phyloP scores from a whole-genome alignment of 2,888 invertebrate species.

The Amitus sp. region DNA sequence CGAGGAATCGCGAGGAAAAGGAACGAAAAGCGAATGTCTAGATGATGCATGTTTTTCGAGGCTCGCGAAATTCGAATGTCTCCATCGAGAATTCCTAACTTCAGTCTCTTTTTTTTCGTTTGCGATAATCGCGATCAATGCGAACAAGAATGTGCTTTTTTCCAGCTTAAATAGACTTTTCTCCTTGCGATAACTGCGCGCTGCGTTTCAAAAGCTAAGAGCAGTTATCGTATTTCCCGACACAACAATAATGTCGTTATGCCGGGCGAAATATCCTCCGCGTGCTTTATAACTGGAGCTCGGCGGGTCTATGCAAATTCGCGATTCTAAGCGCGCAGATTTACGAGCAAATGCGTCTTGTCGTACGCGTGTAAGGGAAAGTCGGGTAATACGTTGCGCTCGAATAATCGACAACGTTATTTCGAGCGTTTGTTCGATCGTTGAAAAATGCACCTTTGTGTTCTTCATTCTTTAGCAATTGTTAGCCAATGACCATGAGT shows the following conservation, averaged over 20 bases:
- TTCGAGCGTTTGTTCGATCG: too few relatives aligned
- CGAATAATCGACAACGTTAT: background rate
- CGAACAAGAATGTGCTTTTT: background rate
- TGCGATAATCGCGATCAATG: conserved; percentile 1
- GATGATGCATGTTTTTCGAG: background rate
- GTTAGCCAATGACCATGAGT: too few relatives aligned
- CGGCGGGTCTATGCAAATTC: conserved; percentile 28
- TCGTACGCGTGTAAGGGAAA: conserved; percentile 17
- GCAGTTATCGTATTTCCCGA: conserved; percentile 29
- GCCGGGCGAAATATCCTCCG: conserved; percentile 32
- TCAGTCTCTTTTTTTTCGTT: background rate
- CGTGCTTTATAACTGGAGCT: conserved; percentile 27
- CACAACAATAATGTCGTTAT: conserved; percentile 41
- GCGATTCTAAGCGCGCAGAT: conserved; percentile 29
- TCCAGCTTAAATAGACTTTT: background rate
- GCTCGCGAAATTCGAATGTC: conserved; percentile 1
- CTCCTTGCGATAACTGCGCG: background rate
- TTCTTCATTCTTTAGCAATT: too few relatives aligned
- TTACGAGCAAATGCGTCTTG: conserved; percentile 33
- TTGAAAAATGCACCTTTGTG: too few relatives aligned
- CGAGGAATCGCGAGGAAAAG: background rate
- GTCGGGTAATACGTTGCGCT: conserved; percentile 23
- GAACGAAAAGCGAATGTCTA: background rate
- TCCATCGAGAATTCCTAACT: background rate
- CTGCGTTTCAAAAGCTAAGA: conserved; percentile 9